Conservation (phyloP, 2,797 vertebrate genomes). For the Sebastes oblongus region DNA sequence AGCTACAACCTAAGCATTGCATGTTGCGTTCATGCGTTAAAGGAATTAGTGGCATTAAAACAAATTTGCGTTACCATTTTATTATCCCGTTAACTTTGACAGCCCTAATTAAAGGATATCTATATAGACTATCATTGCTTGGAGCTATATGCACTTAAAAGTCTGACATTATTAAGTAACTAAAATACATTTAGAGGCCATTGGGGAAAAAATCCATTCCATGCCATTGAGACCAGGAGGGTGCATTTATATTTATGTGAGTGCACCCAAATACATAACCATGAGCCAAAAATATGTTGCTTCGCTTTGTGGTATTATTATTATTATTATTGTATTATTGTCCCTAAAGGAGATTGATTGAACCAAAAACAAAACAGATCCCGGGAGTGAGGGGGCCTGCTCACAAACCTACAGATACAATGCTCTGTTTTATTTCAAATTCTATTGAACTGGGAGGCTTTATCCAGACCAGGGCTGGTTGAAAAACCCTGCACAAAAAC, state of each 20-base stretch:
- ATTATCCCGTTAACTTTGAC: too few relatives aligned
- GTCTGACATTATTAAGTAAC: slow-evolving; percentile 17
- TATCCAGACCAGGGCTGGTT: slow-evolving; percentile 2
- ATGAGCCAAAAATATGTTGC: slow-evolving; percentile 28
- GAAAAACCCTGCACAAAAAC: slow-evolving; percentile 16
- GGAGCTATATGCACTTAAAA: slow-evolving; percentile 36
- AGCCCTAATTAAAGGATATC: not conserved
- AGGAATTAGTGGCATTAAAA: too few relatives aligned
- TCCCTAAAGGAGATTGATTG: slow-evolving; percentile 40
- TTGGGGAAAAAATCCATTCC: slow-evolving; percentile 8
- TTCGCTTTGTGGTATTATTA: slow-evolving; percentile 36
- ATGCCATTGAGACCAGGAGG: slow-evolving; percentile 18
- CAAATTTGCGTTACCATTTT: too few relatives aligned
- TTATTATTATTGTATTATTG: slow-evolving; percentile 31
- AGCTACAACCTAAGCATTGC: too few relatives aligned
- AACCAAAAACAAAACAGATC: slow-evolving; percentile 38
- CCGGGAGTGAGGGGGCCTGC: not conserved
- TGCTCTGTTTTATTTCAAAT: slow-evolving; percentile 40
- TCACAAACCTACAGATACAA: slow-evolving; percentile 15
- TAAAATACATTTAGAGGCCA: slow-evolving; percentile 35
- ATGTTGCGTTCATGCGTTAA: too few relatives aligned
- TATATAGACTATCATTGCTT: not conserved
- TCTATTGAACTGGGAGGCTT: slow-evolving; percentile 42
- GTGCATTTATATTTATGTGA: slow-evolving; percentile 25
- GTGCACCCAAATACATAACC: slow-evolving; percentile 22